phyloP scores from a whole-genome alignment of 2,113 vertebrate species.

The Albula goreensis region DNA sequence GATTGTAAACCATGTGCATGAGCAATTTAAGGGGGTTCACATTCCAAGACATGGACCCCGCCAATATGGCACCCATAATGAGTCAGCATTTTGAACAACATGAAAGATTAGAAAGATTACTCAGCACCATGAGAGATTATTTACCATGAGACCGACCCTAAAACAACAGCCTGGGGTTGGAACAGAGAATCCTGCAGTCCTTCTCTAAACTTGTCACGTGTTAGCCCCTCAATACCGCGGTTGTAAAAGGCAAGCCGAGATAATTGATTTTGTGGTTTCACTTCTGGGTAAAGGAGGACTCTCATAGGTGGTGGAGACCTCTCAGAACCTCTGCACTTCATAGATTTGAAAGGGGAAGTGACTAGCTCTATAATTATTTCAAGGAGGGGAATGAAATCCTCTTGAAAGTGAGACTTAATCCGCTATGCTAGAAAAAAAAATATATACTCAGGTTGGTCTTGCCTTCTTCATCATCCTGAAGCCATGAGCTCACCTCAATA shows the following conservation, averaged over 20 bases:
- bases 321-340: not conserved
- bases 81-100: conserved; percentile 58
- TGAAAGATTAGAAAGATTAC: conserved; percentile 54
- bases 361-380: conserved; percentile 35
- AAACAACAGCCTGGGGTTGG: not conserved
- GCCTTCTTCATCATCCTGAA: conserved; percentile 44
- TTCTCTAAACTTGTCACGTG: not conserved
- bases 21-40: too few species aligned
- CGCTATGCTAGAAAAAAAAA: conserved; percentile 35
- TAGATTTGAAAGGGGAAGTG: not conserved
- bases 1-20: too few species aligned
- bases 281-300: not conserved
- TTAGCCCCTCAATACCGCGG: not conserved
- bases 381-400: conserved; percentile 35
- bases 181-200: conserved; percentile 1
- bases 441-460: conserved; percentile 30
- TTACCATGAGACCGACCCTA: conserved; percentile 38
- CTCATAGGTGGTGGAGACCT: not conserved
- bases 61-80: conserved; percentile 65
- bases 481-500: conserved; percentile 23
- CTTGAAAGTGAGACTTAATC: conserved; percentile 45
- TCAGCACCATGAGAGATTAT: conserved; percentile 64
- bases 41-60: conserved; percentile 68
- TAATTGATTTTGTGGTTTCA: not conserved
- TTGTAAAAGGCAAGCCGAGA: not conserved